Base-by-base conservation (phyloP, 2,888 invertebrate genomes). In the Orthosia cruda region DNA sequence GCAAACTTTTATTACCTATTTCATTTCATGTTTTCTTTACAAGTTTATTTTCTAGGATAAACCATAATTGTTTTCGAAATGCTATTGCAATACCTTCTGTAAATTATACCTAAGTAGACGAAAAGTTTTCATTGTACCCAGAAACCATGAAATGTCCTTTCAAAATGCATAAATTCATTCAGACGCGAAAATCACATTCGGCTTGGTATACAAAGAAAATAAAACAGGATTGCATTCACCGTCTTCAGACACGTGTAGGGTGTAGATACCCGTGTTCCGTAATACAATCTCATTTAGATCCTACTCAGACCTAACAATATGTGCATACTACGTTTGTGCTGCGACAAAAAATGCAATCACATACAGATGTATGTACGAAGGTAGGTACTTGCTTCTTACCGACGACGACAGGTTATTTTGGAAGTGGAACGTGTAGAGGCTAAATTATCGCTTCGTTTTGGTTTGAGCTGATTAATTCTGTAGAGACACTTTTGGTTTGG, bases 281-380 rank as follows among this genome's bases (percentile, higher is more conserved):
- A 58, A 23, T 83, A n/a, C n/a, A 72, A 72, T 68, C 50, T 57
- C 65, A 61, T 68, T 78, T 45, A 65, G 79, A 68, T 73, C 20
- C 66, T 52, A 68, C 79, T 69, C 47, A 69, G 58, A 58, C 57
- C 57, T 47, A 69, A 72, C 72, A 65, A 55, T 50, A 49, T 71
- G 62, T 66, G 49, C 26, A n/a, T n/a, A n/a, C n/a, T n/a, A n/a
- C n/a, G n/a, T n/a, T n/a, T n/a, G n/a, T n/a, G n/a, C n/a, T n/a
- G n/a, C n/a, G n/a, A n/a, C 18, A 47, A 57, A 20, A 11, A 62
- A 40, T 62, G 18, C 50, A 59, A 4, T 0, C 58, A 40, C 40
- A 9, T 40, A 40, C 40, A 40, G 40, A 40, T 40, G 40, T 40
- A 40, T 1, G 40, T 40, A n/a, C n/a, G n/a, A n/a, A 40, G n/a